Base-by-base conservation (phyloP, 2,113 vertebrate genomes). In the Arenaria interpres region DNA sequence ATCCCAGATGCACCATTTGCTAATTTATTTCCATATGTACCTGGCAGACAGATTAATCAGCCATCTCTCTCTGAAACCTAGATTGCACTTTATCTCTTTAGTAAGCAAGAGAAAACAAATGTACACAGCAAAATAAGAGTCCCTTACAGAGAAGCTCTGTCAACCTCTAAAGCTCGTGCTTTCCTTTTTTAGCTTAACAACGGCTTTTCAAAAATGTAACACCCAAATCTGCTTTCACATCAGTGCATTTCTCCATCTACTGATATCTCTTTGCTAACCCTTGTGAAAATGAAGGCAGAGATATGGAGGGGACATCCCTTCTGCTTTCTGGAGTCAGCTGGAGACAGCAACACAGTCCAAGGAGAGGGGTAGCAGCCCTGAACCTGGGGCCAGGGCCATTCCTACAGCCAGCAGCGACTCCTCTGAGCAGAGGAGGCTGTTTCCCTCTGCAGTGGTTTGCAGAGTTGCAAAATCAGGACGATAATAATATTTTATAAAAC, bases 21-120 rank as follows among this genome's bases (percentile, higher is more conserved):
- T 98, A 98, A 98, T 98, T 98, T 98, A 98, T 98, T 98, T 98
- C 98, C 98, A 98, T 98, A 98, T 97, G 98, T 98, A 98, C 95
- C 97, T 97, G 97, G 98, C 98, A 98, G 98, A 98, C 96, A 98
- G 96, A 98, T 98, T 98, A 98, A 98, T 98, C 97, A 98, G 96
- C 90, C 91, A 96, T 96, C 95, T 97, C 97, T 94, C 96, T 97
- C 94, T 88, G 96, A 98, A 98, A 98, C 87, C 92, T 93, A 88
- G 94, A 95, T 93, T 97, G 95, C 39, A 81, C 74, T 96, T 97
- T 97, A 97, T 94, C 96, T 97, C 96, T 97, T 96, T 91, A 97
- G 93, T 96, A 95, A 95, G 88, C 96, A 92, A 94, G 93, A 83
- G 94, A 95, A 90, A 92, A 94, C 39, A 93, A 89, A 54, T 51